Base-by-base conservation (phyloP, 1,140 invertebrate species). In the Acyrthosiphon pisum region DNA sequence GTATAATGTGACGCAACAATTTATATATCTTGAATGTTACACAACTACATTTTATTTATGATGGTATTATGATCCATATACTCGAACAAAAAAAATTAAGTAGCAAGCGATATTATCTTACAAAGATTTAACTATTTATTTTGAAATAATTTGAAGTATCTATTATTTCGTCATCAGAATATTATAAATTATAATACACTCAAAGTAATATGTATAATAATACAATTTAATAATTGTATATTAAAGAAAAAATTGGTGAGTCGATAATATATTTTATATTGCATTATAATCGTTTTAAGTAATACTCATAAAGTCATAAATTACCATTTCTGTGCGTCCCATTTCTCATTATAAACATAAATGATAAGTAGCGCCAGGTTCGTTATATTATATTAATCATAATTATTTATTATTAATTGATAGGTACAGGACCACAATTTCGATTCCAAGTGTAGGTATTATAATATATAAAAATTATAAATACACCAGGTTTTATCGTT, bases 51-150 rank as follows among this genome's bases (percentile, higher is more conserved):
- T 41, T 41, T 68, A 53, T 53, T 8, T 56, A 68, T 30, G 56
- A 60, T 68, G 8, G 23, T 68, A 14, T 68, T 30, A 68, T 30
- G 26, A 68, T 68, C 9, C 30, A n/a, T 76, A 76, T 76, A 76
- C 14, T 76, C n/a, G 14, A 14, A 30, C 11, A 35, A n/a, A n/a
- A 56, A 56, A 56, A 56, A 56, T 26, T 76, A 76, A 76, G 60
- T 76, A 76, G 0, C 60, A 76, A 76, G 14, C n/a, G 60, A 76
- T 68, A 30, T 68, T 68, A 68, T 76, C 60, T n/a, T n/a, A 18
- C 30, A 76, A n/a, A 76, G n/a, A 76, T 76, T 76, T 76, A 68
- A 68, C 60, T 68, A 68, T 68, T 68, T n/a, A 68, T 68, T 68
- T 68, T 35, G 60, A n/a, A 76, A n/a, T n/a, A n/a, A n/a, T 76